Evolutionary conservation across 2,797 vertebrate species (phyloP), one percentile per base, ranked within the genome.

Genomic region (Enteromius trimaculatus): DNA sequence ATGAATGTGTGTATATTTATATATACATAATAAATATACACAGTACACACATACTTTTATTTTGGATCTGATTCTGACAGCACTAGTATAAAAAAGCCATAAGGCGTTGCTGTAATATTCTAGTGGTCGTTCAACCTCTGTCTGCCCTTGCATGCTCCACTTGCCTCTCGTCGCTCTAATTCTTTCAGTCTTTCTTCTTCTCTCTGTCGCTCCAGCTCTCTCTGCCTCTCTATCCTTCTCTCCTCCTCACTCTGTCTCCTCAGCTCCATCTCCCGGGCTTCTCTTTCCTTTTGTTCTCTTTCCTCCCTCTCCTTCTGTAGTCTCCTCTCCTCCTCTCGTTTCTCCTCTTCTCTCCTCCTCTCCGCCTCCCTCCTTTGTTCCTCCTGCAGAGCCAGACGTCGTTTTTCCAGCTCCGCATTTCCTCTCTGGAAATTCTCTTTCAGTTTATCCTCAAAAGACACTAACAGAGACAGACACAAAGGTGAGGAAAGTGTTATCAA

Each of bases 371-470:
- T 93, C 87, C 95, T 96, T 80, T 98, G 97, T 34, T 96, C 95
- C 82, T 98, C 97, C 91, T 89, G 92, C 83, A 99, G 91, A 17
- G 92, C 94, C 70, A 93, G 95, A 0, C 98, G 95, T 16, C 97
- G 95, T 91, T 97, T 98, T 90, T 99, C 97, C 89, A 99, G 95
- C 82, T 99, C 98, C 53, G 96, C 92, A 8, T 97, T 98, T 79
- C 98, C 98, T 34, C 94, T 93, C 89, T 97, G 96, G 42, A 97
- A 93, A 93, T 99, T 99, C 77, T 96, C 97, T 91, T 97, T 98
- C 85, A 97, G 95, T 91, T 95, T 98, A 90, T 99, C 97, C 90
- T 99, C 98, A 85, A 97, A 99, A 0, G 97, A 95, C 86, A 95
- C 98, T 98, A 77, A 75, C 17, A 60, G 5, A 75, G 55, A 31